phyloP scores from a whole-genome alignment of 1,140 invertebrate species.

The Ooceraea biroi region DNA sequence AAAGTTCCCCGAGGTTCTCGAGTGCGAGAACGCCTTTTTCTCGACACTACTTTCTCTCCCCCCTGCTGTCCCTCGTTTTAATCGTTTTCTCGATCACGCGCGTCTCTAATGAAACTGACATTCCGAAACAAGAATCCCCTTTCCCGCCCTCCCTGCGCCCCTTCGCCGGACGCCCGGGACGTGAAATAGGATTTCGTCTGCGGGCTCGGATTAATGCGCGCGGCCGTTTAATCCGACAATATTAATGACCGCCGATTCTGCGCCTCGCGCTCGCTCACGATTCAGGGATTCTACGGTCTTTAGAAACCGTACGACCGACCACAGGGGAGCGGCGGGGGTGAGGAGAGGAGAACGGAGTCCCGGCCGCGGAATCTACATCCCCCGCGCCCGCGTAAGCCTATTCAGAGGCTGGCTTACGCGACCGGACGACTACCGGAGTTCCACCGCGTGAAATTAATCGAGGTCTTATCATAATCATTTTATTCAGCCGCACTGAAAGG shows the following conservation, averaged over 20 bases:
- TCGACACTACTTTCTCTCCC: conserved; percentile 20
- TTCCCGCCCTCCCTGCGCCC: too few species aligned
- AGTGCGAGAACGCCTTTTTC: conserved; percentile 45
- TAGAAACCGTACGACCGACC: conserved; percentile 51
- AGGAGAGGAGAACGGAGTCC: conserved; percentile 23
- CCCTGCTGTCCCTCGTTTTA: conserved; percentile 67
- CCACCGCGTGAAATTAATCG: conserved; percentile 82
- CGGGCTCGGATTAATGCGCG: conserved; percentile 81
- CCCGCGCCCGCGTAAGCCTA: conserved; percentile 74
- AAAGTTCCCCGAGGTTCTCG: conserved; percentile 37
- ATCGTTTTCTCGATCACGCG: conserved; percentile 80
- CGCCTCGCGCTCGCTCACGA: conserved; percentile 72
- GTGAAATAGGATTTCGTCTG: conserved; percentile 84
- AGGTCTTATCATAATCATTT: conserved; percentile 84
- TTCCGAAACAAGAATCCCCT: conserved; percentile 79
- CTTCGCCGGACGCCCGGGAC: conserved; percentile 67
- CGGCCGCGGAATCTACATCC: conserved; percentile 44
- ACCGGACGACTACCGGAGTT: conserved; percentile 78
- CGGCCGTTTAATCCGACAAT: conserved; percentile 85
- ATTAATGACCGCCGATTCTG: conserved; percentile 84
- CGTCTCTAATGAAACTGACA: conserved; percentile 81
- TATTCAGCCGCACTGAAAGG: conserved; percentile 72
- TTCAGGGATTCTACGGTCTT: conserved; percentile 77
- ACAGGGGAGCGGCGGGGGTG: conserved; percentile 6
- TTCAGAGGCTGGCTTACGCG: conserved; percentile 80